phyloP scores from a whole-genome alignment of 2,113 vertebrate species.

The Taxidea taxus region DNA sequence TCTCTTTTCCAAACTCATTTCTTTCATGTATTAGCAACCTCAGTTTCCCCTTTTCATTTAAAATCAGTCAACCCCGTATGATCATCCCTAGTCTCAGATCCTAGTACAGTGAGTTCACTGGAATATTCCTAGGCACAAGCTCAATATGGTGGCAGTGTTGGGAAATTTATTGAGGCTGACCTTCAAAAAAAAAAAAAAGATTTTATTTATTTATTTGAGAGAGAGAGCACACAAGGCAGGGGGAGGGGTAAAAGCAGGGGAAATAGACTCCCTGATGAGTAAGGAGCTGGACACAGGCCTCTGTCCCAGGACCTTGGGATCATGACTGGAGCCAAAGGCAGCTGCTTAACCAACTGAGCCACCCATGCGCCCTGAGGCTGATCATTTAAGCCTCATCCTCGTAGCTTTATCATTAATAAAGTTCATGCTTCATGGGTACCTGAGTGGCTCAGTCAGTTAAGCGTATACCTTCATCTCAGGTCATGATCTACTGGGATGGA shows the following conservation, averaged over 20 bases:
- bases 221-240: neutral
- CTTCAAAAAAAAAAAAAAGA: neutral
- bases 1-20: neutral
- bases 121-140: neutral
- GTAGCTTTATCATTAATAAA: neutral
- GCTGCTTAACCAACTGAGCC: neutral
- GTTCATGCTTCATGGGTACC: neutral
- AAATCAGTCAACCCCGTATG: neutral
- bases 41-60: neutral
- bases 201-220: neutral
- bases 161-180: neutral
- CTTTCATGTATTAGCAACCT: neutral
- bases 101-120: neutral
- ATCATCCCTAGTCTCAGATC: neutral
- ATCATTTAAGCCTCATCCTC: neutral
- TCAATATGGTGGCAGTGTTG: neutral
- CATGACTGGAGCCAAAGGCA: neutral
- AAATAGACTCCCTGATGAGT: neutral
- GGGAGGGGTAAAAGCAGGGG: neutral
- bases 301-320: neutral
- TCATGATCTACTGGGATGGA: too few species aligned
- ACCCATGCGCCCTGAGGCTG: neutral
- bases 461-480: neutral
- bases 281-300: neutral
- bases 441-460: neutral